A percentile compares a stretch with the other conserved stretches of the same genome.
phyloP scores from a whole-genome alignment of 1,140 invertebrate species.

The Tribolium castaneum region DNA sequence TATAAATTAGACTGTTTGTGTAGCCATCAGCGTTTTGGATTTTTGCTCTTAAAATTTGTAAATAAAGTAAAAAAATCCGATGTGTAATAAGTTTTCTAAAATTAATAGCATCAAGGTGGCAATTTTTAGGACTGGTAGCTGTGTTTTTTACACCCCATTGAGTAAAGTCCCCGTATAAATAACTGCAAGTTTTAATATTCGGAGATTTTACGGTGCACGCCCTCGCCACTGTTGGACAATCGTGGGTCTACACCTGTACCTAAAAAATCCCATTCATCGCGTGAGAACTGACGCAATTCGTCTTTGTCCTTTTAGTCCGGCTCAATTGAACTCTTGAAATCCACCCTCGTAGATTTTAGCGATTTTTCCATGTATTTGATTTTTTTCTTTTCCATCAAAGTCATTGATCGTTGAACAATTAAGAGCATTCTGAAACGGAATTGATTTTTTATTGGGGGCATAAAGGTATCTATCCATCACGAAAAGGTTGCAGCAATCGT shows the following conservation, averaged over 20 bases:
- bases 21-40: no score
- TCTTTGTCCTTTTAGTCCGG: conserved; percentile 6
- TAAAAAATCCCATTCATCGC: conserved; percentile 23
- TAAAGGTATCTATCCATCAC: neutral
- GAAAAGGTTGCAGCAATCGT: neutral
- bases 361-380: conserved; percentile 6
- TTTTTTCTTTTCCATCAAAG: conserved; percentile 8
- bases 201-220: conserved; percentile 24
- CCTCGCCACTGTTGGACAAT: conserved; percentile 24
- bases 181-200: neutral
- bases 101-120: no score
- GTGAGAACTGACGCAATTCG: conserved; percentile 30
- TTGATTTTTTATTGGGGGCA: conserved; percentile 32
- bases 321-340: conserved; percentile 2
- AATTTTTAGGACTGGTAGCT: no score
- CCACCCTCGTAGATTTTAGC: neutral
- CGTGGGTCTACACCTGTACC: conserved; percentile 3
- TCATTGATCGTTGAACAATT: conserved; percentile 6
- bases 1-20: no score
- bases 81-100: no score
- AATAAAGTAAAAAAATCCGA: no score
- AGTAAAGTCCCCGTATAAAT: neutral
- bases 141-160: neutral
- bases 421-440: neutral
- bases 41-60: no score